Percentiles rank a stretch among this genome's conserved stretches.
Evolutionary conservation across 2,888 invertebrate species (phyloP).

Genomic region (Augiades crinisus): DNA sequence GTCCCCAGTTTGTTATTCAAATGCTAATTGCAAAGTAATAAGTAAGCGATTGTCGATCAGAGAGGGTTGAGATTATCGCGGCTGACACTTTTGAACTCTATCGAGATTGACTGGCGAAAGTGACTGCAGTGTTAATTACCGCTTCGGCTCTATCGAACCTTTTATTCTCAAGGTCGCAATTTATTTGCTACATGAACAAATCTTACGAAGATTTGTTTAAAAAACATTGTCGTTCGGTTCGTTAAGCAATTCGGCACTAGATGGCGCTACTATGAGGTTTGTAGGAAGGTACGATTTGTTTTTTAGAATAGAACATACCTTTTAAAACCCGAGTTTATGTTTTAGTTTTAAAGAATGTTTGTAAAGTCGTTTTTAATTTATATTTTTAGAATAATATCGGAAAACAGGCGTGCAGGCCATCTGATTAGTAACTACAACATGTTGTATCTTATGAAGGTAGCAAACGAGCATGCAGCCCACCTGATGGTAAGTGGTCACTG

Average conservation of each 20-base stretch:
- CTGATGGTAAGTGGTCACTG: too few relatives aligned
- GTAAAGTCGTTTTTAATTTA: background rate
- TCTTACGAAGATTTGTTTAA: background rate
- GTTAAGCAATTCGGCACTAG: background rate
- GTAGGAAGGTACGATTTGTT: too few relatives aligned
- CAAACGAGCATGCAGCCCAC: too few relatives aligned
- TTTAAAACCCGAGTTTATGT: too few relatives aligned
- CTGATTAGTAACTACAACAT: too few relatives aligned
- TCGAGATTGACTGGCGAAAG: slow-evolving; percentile 17
- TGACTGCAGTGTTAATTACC: slow-evolving; percentile 2
- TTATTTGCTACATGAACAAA: background rate
- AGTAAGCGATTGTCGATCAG: slow-evolving; percentile 20
- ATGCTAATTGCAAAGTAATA: slow-evolving; percentile 22
- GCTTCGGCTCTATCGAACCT: background rate
- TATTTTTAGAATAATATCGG: too few relatives aligned
- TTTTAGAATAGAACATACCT: too few relatives aligned
- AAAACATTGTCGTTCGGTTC: background rate
- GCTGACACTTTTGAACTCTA: slow-evolving; percentile 20
- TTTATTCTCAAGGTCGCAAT: background rate
- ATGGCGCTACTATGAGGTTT: slow-evolving; percentile 4
- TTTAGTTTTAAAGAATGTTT: too few relatives aligned
- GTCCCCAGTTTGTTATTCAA: background rate
- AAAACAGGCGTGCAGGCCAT: too few relatives aligned
- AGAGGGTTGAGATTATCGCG: slow-evolving; percentile 18
- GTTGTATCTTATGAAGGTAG: too few relatives aligned